A percentile compares a stretch with the other conserved stretches of the same genome.
phyloP scores from a whole-genome alignment of 1,140 invertebrate genomes.

The Hetaerina americana region DNA sequence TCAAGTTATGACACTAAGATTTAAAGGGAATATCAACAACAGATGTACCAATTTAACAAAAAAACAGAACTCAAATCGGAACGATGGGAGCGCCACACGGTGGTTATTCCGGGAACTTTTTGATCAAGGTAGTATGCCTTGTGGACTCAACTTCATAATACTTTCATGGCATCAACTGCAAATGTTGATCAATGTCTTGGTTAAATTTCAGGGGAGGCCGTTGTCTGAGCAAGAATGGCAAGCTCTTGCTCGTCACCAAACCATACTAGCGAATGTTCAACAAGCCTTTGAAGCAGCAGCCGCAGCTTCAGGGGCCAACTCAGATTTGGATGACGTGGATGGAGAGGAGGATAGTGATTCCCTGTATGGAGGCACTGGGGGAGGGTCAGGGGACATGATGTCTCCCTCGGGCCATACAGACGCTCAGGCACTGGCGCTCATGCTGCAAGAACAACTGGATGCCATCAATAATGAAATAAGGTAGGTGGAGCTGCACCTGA shows the following conservation, averaged over 20 bases:
- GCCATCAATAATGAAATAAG: conserved; percentile 99
- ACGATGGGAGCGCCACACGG: no score
- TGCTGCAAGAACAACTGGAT: conserved; percentile 98
- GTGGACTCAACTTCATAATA: no score
- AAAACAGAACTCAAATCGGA: no score
- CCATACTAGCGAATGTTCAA: conserved; percentile 83
- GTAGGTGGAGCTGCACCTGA: no score
- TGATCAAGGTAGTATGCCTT: no score
- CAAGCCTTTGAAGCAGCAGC: conserved; percentile 77
- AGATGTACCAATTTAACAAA: no score
- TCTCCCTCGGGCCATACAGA: conserved; percentile 76
- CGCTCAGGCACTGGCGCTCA: conserved; percentile 92
- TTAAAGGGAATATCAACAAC: no score
- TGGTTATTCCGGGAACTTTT: no score
- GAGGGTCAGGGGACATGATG: conserved; percentile 44
- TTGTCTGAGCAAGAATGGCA: conserved; percentile 74
- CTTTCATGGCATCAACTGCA: no score
- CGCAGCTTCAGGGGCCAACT: conserved; percentile 55
- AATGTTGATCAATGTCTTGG: conserved; percentile 10
- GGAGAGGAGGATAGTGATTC: conserved; percentile 4
- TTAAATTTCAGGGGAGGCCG: conserved; percentile 23
- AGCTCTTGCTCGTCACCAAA: conserved; percentile 75
- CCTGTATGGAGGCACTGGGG: conserved; percentile 19
- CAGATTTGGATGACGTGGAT: conserved; percentile 23
- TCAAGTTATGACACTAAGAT: no score